Evolutionary conservation across 1,140 invertebrate species (phyloP).

Genomic region (Bombus consobrinus): DNA sequence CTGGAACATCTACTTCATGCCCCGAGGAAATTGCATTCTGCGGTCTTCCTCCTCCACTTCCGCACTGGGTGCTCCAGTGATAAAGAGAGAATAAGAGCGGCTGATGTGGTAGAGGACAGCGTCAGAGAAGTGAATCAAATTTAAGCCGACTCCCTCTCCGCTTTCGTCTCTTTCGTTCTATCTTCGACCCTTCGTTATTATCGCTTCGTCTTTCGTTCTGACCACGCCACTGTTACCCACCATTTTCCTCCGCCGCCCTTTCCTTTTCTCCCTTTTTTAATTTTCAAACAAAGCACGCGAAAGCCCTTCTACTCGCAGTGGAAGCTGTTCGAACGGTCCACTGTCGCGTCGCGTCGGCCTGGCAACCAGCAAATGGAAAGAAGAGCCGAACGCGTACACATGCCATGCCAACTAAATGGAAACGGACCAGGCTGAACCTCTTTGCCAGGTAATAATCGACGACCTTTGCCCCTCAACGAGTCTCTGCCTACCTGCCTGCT

Average conservation of each 20-base stretch:
- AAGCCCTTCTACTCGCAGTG: constrained; percentile 11
- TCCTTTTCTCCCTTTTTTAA: constrained; percentile 32
- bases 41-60: constrained; percentile 55
- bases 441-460: constrained; percentile 45
- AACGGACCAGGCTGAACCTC: constrained; percentile 29
- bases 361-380: constrained; percentile 19
- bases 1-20: constrained; percentile 55
- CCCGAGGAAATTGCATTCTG: constrained; percentile 69
- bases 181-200: constrained; percentile 40
- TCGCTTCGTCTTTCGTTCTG: constrained; percentile 17
- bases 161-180: constrained; percentile 28
- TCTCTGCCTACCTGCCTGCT: constrained; percentile 44
- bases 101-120: neutral
- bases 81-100: constrained; percentile 62
- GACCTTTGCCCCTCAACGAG: constrained; percentile 25
- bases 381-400: neutral
- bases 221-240: constrained; percentile 18
- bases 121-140: constrained; percentile 68
- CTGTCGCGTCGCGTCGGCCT: neutral
- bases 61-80: constrained; percentile 38
- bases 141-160: constrained; percentile 56
- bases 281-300: constrained; percentile 55
- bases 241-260: neutral
- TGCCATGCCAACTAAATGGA: constrained; percentile 27
- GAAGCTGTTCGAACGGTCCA: neutral